Percentiles rank a stretch among this genome's conserved stretches.
These are phyloP conservation scores for Lepidochrysops patricia DNA, from an alignment of 2,888 invertebrate genomes.

Conservation along the genomic window DNA sequence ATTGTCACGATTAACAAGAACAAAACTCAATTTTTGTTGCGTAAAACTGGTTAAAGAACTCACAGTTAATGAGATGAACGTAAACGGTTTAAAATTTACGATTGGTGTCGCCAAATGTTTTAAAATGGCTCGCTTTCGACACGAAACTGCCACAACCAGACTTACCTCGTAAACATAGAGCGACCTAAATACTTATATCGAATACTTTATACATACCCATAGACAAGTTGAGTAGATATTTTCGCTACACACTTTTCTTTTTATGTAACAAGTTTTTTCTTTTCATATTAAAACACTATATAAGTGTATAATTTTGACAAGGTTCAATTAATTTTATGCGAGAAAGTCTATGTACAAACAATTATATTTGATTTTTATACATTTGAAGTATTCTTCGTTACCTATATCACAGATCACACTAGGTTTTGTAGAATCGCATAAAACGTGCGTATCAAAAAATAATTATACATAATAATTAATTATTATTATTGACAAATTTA, in stretches of 20 bases:
- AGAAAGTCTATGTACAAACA: background rate
- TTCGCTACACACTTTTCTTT: background rate
- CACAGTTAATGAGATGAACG: constrained; percentile 50
- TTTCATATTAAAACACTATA: too few species aligned
- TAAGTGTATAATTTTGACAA: background rate
- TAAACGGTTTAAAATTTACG: constrained; percentile 50
- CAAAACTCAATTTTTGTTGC: constrained; percentile 24
- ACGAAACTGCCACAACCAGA: constrained; percentile 37
- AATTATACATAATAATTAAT: too few species aligned
- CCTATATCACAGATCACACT: too few species aligned
- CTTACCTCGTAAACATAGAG: constrained; percentile 23
- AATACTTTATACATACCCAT: background rate
- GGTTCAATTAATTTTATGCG: background rate
- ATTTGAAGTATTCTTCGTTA: background rate
- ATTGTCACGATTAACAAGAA: background rate
- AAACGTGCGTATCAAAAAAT: background rate
- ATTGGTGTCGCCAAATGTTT: constrained; percentile 53
- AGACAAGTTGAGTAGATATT: background rate
- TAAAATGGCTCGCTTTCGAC: constrained; percentile 48
- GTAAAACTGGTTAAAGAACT: constrained; percentile 32
- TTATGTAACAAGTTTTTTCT: background rate
- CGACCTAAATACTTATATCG: constrained; percentile 1
- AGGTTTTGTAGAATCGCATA: background rate
- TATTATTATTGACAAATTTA: too few species aligned
- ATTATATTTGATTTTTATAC: background rate